A percentile compares a stretch with the other conserved stretches of the same genome.
These are phyloP conservation scores for Stichodactyla helianthus DNA, from an alignment of 64 coral and sea anemone species.

Conservation along the genomic window DNA sequence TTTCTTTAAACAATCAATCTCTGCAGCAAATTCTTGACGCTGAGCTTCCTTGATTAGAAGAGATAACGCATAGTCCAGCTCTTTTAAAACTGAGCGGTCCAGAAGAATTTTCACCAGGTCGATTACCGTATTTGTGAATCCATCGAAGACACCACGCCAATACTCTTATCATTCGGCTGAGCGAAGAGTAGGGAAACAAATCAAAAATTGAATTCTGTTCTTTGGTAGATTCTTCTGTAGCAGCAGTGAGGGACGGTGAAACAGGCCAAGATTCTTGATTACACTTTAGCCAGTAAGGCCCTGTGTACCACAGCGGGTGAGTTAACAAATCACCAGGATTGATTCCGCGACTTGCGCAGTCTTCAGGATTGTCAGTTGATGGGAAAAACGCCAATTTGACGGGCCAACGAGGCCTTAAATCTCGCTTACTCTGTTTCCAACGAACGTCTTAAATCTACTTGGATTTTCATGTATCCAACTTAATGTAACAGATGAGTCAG, in stretches of 20 bases:
- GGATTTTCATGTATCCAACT: constrained; percentile 21
- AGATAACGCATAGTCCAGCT: neutral
- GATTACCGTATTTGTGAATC: too few relatives aligned
- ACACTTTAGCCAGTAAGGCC: constrained; percentile 15
- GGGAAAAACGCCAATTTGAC: neutral
- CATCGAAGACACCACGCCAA: too few relatives aligned
- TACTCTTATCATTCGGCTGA: too few relatives aligned
- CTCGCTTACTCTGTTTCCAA: constrained; percentile 34
- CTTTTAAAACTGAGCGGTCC: too few relatives aligned
- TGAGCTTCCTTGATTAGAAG: neutral
- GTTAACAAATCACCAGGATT: neutral
- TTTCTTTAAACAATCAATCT: constrained; percentile 5
- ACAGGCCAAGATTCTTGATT: neutral
- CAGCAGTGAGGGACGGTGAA: neutral
- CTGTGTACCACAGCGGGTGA: neutral
- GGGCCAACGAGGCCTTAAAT: constrained; percentile 27
- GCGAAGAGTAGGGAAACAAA: too few relatives aligned
- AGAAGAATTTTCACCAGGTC: too few relatives aligned
- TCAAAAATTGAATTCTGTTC: neutral
- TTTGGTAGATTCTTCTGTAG: constrained; percentile 8
- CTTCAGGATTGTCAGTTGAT: constrained; percentile 8
- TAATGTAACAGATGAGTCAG: constrained; percentile 19
- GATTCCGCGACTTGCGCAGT: constrained; percentile 23
- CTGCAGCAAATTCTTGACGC: neutral
- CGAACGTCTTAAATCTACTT: constrained; percentile 28